Evolutionary conservation across 2,888 invertebrate species (phyloP).

Genomic region (Sarcophaga rosellei): DNA sequence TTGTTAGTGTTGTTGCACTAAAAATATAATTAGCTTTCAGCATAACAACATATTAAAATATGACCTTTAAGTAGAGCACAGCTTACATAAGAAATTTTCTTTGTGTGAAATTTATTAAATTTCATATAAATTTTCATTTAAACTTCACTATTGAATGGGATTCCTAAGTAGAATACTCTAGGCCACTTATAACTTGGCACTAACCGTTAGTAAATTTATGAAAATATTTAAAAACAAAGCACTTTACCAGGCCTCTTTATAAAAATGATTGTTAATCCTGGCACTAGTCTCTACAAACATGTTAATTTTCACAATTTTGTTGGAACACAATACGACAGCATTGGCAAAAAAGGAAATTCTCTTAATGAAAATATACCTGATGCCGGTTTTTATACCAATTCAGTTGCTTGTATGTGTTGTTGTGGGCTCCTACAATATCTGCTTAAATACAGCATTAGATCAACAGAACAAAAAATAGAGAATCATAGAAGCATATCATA

Average conservation of each 20-base stretch:
- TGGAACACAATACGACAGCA: constrained; percentile 9
- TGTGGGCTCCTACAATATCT: constrained; percentile 9
- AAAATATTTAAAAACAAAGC: too few relatives aligned
- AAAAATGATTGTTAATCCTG: background rate
- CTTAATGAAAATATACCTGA: constrained; percentile 60
- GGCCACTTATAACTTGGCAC: too few relatives aligned
- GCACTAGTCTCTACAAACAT: constrained; percentile 24
- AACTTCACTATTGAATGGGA: too few relatives aligned
- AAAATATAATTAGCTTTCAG: constrained; percentile 33
- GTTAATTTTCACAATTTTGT: constrained; percentile 46
- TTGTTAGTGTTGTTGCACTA: too few relatives aligned
- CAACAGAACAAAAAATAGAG: constrained; percentile 14
- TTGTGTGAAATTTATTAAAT: too few relatives aligned
- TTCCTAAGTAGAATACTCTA: too few relatives aligned
- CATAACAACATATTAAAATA: too few relatives aligned
- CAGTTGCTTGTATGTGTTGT: background rate
- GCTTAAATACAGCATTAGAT: constrained; percentile 21
- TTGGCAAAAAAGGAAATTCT: background rate
- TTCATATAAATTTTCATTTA: too few relatives aligned
- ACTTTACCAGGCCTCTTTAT: too few relatives aligned
- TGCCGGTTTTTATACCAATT: constrained; percentile 30
- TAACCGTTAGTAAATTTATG: too few relatives aligned
- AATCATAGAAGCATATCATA: constrained; percentile 38
- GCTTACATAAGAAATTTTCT: too few relatives aligned
- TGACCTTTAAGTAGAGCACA: too few relatives aligned